Percentiles rank a stretch among this genome's conserved stretches.
phyloP scores from a whole-genome alignment of 2,113 vertebrate species.

The Poeciliopsis occidentalis region DNA sequence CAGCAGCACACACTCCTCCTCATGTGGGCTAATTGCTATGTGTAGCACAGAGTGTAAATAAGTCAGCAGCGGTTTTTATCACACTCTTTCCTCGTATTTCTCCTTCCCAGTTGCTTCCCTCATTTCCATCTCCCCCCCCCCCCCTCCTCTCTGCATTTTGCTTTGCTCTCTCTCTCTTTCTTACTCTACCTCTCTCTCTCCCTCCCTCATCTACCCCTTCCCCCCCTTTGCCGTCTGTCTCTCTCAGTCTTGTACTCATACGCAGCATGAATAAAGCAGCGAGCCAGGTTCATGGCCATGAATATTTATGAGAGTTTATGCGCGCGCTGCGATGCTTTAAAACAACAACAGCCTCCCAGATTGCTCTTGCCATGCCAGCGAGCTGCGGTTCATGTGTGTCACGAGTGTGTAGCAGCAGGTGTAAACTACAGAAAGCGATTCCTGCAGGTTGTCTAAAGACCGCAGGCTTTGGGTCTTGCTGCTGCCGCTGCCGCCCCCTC shows the following conservation, averaged over 20 bases:
- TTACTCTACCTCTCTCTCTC: background rate
- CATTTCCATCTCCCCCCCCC: constrained; percentile 43
- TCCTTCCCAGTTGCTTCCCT: constrained; percentile 29
- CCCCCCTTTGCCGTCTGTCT: background rate
- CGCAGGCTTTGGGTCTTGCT: constrained; percentile 44
- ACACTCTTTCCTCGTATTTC: constrained; percentile 42
- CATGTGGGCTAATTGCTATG: too few relatives aligned
- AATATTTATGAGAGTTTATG: constrained; percentile 79
- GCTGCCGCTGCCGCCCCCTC: background rate
- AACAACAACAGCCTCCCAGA: constrained; percentile 71
- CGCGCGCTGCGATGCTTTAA: constrained; percentile 74
- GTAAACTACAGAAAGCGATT: constrained; percentile 72
- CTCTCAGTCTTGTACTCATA: constrained; percentile 58
- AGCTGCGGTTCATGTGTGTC: constrained; percentile 41
- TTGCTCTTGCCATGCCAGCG: constrained; percentile 65
- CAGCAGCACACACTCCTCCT: too few relatives aligned
- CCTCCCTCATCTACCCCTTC: background rate
- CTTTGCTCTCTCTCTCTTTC: constrained; percentile 5
- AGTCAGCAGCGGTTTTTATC: constrained; percentile 61
- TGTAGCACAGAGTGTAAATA: too few relatives aligned
- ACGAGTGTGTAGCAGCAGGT: constrained; percentile 64
- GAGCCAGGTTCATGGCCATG: constrained; percentile 77
- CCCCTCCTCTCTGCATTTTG: constrained; percentile 15
- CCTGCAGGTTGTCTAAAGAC: constrained; percentile 68
- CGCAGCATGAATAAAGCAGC: constrained; percentile 77